phyloP scores from a whole-genome alignment of 2,888 invertebrate species.

The Pseudeuparius sepicola region DNA sequence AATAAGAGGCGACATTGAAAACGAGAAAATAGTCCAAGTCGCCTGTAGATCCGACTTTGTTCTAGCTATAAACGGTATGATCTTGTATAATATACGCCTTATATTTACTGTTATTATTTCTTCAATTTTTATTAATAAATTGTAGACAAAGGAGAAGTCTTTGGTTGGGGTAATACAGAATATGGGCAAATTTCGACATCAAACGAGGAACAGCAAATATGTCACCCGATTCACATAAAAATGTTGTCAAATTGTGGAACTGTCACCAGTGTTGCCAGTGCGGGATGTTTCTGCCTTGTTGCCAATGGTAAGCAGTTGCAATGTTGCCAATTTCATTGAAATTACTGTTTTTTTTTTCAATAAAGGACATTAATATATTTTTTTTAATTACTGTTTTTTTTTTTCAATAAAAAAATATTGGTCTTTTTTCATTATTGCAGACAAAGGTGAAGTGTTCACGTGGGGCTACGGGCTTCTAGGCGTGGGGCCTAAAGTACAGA shows the following conservation, averaged over 20 bases:
- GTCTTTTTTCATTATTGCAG: constrained; percentile 42
- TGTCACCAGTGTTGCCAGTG: constrained; percentile 70
- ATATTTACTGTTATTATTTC: not conserved
- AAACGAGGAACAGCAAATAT: constrained; percentile 57
- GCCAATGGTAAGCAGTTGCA: constrained; percentile 59
- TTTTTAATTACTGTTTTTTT: not conserved
- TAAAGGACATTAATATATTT: no score
- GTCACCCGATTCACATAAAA: constrained; percentile 55
- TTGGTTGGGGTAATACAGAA: constrained; percentile 96
- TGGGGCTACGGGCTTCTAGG: constrained; percentile 95
- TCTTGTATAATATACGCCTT: no score
- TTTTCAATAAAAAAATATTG: constrained; percentile 1
- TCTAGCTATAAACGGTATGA: constrained; percentile 73
- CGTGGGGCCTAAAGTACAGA: constrained; percentile 68
- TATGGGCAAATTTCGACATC: constrained; percentile 68
- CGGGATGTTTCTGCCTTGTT: constrained; percentile 78
- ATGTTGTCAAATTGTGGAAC: constrained; percentile 59
- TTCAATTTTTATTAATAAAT: constrained; percentile 6
- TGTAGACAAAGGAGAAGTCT: constrained; percentile 76
- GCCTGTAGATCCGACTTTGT: constrained; percentile 78
- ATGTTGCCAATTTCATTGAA: no score
- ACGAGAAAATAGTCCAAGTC: constrained; percentile 72
- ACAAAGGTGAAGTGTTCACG: constrained; percentile 72
- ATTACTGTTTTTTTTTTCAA: constrained; percentile 11
- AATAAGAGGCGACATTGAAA: constrained; percentile 72